Evolutionary conservation across 2,797 vertebrate species (phyloP), one percentile per base, ranked within the genome.

Genomic region (Florisuga fusca): DNA sequence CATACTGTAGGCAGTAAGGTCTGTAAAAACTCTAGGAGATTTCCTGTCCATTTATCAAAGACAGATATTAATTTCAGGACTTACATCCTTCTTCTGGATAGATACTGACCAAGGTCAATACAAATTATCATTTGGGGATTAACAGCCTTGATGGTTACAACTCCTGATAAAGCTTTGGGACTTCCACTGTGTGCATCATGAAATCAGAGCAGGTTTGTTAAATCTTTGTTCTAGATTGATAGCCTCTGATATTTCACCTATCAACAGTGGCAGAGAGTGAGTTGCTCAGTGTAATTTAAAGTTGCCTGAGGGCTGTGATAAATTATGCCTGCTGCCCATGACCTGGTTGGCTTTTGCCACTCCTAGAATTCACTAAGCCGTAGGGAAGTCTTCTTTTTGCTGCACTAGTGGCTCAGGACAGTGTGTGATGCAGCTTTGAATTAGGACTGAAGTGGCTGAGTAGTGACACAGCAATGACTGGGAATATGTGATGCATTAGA

Each of bases 211-310:
- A 1, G n/a, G 22, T 66, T 90, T 72, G 58, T 64, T 69, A 84
- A 79, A 92, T 84, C 73, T 87, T 68, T 87, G 18, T 67, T 83
- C 72, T 91, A 46, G 36, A 38, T 66, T 81, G 54, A 68, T 34
- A 58, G 15, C 10, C 55, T 72, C 62, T 75, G 62, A 85, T 68
- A 17, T 68, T 72, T 41, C 79, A 46, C 48, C 62, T 91, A 62
- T 38, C 55, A 86, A 29, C 66, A 84, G 69, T 29, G 23, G 9
- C 51, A 86, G 76, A 64, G 25, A 3, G 0, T 3, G 36, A 85
- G 21, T 53, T 78, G 36, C 61, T 84, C 31, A 16, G 16, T 6
- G 36, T 59, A 89, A 71, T 43, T 67, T 85, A 63, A 77, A 79
- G 41, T 63, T 63, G 82, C 43, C 33, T 50, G 23, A 84, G 48